phyloP scores from a whole-genome alignment of 2,797 vertebrate genomes.

The Sebastes taczanowskii region DNA sequence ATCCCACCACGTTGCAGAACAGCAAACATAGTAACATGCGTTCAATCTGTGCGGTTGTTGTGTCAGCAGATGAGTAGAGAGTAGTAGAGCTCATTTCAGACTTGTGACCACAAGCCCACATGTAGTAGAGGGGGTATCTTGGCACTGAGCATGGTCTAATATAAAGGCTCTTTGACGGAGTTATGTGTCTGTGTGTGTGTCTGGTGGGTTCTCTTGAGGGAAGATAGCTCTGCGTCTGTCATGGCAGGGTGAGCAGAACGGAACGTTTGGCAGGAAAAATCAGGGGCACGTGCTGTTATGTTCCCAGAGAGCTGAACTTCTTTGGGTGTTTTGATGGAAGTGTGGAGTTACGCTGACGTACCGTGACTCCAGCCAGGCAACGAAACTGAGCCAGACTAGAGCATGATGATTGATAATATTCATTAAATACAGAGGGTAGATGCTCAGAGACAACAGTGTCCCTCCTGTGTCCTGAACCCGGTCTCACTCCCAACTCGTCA shows the following conservation, averaged over 20 bases:
- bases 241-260: slow-evolving; percentile 2
- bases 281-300: slow-evolving; percentile 15
- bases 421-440: not conserved
- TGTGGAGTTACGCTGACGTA: not conserved
- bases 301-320: slow-evolving; percentile 11
- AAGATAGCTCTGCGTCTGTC: not conserved
- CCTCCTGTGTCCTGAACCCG: no score
- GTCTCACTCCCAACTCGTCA: no score
- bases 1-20: not conserved
- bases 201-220: not conserved
- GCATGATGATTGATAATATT: not conserved
- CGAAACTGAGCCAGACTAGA: not conserved
- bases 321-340: slow-evolving; percentile 11
- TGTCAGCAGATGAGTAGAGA: not conserved
- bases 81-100: not conserved
- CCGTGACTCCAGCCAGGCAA: not conserved
- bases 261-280: slow-evolving; percentile 19
- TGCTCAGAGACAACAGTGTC: not conserved
- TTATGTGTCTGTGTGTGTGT: not conserved
- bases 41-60: not conserved
- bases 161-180: slow-evolving; percentile 2
- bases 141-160: not conserved
- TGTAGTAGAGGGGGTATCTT: not conserved
- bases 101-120: not conserved
- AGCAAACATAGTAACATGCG: not conserved